These are phyloP conservation scores for Tenebrosternarchus preto DNA, from an alignment of 2,113 vertebrate genomes.

Conservation along the genomic window DNA sequence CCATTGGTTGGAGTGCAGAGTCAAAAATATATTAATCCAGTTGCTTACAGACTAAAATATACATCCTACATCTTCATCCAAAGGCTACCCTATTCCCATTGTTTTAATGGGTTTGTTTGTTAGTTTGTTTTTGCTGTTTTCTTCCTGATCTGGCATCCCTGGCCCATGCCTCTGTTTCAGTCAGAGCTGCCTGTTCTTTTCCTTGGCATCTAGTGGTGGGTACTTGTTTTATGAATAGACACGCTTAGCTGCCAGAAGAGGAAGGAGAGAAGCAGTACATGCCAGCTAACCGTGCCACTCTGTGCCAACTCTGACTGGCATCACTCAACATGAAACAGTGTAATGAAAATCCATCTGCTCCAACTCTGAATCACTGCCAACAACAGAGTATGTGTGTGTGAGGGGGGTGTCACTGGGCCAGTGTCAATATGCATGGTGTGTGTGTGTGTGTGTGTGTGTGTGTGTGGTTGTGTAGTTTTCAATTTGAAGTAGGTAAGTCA, in stretches of 20 bases:
- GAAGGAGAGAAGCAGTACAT: background rate
- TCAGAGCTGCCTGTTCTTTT: constrained; percentile 50
- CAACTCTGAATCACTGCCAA: constrained; percentile 56
- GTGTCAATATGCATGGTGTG: background rate
- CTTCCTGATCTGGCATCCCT: background rate
- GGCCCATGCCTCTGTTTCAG: constrained; percentile 35
- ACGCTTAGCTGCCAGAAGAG: constrained; percentile 51
- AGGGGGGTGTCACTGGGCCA: background rate
- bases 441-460: background rate
- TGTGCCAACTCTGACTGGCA: constrained; percentile 58
- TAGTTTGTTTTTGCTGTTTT: background rate
- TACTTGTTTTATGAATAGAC: constrained; percentile 56
- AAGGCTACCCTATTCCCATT: background rate
- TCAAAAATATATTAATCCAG: too few species aligned
- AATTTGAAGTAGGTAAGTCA: background rate
- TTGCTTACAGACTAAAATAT: too few species aligned
- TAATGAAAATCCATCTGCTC: constrained; percentile 73
- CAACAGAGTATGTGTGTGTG: constrained; percentile 27
- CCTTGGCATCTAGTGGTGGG: constrained; percentile 49
- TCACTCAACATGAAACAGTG: constrained; percentile 62
- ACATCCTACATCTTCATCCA: too few species aligned
- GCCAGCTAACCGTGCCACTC: constrained; percentile 35
- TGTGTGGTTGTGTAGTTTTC: background rate
- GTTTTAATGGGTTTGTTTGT: background rate
- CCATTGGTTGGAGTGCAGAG: too few species aligned